These are phyloP conservation scores for Pogonocherus hispidulus DNA, from an alignment of 2,888 invertebrate genomes.

Conservation along the genomic window DNA sequence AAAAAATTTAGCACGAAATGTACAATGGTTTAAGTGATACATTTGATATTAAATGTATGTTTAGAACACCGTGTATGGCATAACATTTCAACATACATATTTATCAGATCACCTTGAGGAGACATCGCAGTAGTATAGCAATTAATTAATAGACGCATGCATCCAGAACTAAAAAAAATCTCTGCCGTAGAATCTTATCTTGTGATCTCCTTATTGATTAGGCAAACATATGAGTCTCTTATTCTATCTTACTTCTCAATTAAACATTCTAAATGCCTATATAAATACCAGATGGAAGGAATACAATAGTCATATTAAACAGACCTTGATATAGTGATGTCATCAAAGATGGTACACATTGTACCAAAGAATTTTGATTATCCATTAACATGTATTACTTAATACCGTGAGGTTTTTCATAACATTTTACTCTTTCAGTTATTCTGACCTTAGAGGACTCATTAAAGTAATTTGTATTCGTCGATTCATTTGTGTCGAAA, in stretches of 20 bases:
- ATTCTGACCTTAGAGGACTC: not conserved
- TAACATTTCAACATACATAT: not conserved
- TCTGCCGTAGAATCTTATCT: not conserved
- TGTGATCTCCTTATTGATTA: not conserved
- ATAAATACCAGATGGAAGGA: slow-evolving; percentile 4
- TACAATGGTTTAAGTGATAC: too few relatives aligned
- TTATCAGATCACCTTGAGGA: not conserved
- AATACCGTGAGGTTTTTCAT: not conserved
- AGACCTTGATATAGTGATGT: slow-evolving; percentile 18
- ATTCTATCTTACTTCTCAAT: not conserved
- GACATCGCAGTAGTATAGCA: not conserved
- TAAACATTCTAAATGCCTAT: not conserved
- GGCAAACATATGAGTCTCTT: not conserved
- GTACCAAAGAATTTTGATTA: not conserved
- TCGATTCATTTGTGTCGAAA: not conserved
- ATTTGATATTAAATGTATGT: too few relatives aligned
- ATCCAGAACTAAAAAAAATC: not conserved
- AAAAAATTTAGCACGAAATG: too few relatives aligned
- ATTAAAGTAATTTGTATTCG: not conserved
- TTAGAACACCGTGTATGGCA: not conserved
- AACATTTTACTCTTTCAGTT: not conserved
- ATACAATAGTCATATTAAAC: not conserved
- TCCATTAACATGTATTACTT: not conserved
- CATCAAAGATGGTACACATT: not conserved
- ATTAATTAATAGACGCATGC: not conserved